Evolutionary conservation across 2,888 invertebrate species (phyloP).

Genomic region (Ganaspis brasiliensis): DNA sequence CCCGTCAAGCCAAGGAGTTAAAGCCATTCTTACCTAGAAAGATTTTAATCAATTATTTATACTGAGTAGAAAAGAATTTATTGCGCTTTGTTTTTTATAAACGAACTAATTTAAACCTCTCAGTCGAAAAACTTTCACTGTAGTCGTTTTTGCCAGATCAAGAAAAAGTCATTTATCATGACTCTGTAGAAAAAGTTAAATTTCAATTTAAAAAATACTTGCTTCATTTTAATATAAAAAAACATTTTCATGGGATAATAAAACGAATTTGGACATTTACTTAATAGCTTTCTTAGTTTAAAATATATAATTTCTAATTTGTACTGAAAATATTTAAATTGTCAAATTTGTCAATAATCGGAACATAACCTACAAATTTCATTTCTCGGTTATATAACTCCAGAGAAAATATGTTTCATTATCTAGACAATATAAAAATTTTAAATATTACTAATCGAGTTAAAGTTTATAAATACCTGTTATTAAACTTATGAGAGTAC

Average conservation of each 20-base stretch:
- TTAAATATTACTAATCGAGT: background rate
- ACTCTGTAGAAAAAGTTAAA: no score
- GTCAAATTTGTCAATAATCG: background rate
- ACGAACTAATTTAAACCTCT: no score
- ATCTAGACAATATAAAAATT: background rate
- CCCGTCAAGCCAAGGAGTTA: background rate
- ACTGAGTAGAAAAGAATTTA: background rate
- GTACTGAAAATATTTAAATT: background rate
- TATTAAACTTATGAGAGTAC: no score
- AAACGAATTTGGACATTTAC: background rate
- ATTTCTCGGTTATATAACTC: background rate
- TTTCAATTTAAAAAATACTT: no score
- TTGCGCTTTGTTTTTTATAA: no score
- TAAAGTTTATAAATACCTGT: background rate
- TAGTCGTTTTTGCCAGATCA: no score
- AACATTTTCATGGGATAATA: no score
- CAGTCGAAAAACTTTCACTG: no score
- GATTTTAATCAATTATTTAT: background rate
- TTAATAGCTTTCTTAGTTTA: background rate
- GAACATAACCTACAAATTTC: constrained; percentile 12
- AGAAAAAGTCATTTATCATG: no score
- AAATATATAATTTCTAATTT: background rate
- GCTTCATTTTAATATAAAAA: no score
- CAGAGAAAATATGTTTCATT: background rate
- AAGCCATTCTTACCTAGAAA: background rate